phyloP scores from a whole-genome alignment of 2,888 invertebrate genomes.

The Schizaphis graminum region DNA sequence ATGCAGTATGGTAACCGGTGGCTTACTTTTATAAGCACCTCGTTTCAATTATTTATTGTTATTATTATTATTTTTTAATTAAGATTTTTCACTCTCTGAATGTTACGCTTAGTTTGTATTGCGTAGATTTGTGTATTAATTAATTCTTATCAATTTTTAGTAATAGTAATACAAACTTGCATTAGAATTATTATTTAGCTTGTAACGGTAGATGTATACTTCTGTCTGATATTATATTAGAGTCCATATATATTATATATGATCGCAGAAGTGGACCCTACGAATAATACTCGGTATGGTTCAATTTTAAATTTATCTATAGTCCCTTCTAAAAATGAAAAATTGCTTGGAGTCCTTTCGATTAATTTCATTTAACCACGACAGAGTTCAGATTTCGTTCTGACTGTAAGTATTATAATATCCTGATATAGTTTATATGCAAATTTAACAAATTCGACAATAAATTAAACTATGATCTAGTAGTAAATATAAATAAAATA shows the following conservation, averaged over 20 bases:
- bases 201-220: not conserved
- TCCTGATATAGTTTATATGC: not conserved
- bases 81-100: not conserved
- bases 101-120: not conserved
- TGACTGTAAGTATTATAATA: not conserved
- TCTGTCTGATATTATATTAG: not conserved
- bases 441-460: not conserved
- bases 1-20: conserved; percentile 5
- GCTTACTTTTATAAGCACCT: conserved; percentile 22
- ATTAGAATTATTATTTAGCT: not conserved
- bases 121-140: not conserved
- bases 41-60: conserved; percentile 37
- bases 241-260: not conserved
- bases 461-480: not conserved
- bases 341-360: not conserved
- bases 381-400: not conserved
- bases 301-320: not conserved
- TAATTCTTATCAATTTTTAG: conserved; percentile 1
- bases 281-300: not conserved
- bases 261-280: not conserved
- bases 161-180: not conserved
- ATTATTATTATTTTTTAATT: conserved; percentile 10
- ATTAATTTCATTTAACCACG: not conserved
- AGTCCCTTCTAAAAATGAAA: not conserved
- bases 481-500: not conserved